Evolutionary conservation across 2,113 vertebrate genomes (phyloP).

Genomic region (Gnathonemus longibarbis): DNA sequence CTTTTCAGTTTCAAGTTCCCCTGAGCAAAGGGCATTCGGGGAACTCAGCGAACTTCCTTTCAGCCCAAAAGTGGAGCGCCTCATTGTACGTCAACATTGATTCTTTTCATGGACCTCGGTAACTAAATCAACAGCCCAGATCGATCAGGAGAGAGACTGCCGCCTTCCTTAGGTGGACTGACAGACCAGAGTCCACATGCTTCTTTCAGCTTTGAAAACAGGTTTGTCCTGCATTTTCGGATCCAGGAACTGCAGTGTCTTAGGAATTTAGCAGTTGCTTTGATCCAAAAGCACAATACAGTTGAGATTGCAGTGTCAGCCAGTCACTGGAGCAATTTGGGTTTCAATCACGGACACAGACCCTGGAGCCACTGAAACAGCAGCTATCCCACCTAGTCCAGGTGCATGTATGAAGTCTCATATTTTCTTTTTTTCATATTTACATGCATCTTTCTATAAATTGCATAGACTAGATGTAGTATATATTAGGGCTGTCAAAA

Average conservation of each 20-base stretch:
- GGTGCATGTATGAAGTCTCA: background rate
- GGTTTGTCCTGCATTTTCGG: background rate
- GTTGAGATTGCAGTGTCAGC: background rate
- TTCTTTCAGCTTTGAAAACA: background rate
- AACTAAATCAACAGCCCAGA: background rate
- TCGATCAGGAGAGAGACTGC: background rate
- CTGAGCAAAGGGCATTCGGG: background rate
- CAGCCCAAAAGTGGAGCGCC: background rate
- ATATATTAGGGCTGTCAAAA: too few relatives aligned
- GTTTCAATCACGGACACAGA: background rate
- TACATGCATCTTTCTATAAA: background rate
- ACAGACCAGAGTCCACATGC: background rate
- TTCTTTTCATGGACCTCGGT: background rate
- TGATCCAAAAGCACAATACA: background rate
- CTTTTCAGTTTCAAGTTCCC: background rate
- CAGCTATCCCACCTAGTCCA: background rate
- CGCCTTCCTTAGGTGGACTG: background rate
- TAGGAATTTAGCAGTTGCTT: background rate
- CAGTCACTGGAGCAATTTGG: background rate
- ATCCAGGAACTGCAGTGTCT: background rate
- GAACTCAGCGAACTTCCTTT: background rate
- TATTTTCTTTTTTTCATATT: background rate
- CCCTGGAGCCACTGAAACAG: background rate
- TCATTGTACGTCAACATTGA: background rate
- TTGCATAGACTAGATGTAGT: background rate